These are phyloP conservation scores for Apodemia hepburni DNA, from an alignment of 2,888 invertebrate genomes.

Conservation along the genomic window DNA sequence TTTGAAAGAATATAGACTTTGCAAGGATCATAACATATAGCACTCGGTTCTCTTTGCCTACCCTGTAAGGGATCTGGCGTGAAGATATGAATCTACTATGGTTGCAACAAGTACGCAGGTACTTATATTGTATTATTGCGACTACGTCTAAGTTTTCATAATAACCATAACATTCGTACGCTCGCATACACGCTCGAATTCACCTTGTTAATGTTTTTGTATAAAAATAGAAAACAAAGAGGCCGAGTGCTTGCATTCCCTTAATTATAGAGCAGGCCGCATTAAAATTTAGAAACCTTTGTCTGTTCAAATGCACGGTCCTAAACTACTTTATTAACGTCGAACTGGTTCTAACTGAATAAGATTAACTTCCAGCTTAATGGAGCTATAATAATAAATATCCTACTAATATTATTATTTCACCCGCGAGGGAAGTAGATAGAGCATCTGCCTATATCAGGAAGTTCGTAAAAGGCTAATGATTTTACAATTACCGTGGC, in stretches of 20 bases:
- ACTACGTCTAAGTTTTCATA: slow-evolving; percentile 1
- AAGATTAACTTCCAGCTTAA: neutral
- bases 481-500: too few species aligned
- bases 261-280: slow-evolving; percentile 9
- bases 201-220: slow-evolving; percentile 10
- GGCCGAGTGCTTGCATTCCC: slow-evolving; percentile 9
- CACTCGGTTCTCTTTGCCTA: too few species aligned
- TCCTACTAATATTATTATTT: neutral
- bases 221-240: slow-evolving; percentile 13
- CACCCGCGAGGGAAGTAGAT: too few species aligned
- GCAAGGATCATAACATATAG: too few species aligned
- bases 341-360: neutral
- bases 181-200: slow-evolving; percentile 3
- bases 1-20: too few species aligned
- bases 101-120: neutral
- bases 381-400: neutral
- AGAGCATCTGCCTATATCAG: too few species aligned
- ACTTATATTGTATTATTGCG: neutral
- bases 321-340: slow-evolving; percentile 2
- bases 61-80: too few species aligned
- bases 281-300: slow-evolving; percentile 1
- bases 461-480: too few species aligned
- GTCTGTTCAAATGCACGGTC: neutral
- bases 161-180: slow-evolving; percentile 4
- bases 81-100: too few species aligned